Evolutionary conservation across 1,140 invertebrate species (phyloP).

Genomic region (Cydia strobilella): DNA sequence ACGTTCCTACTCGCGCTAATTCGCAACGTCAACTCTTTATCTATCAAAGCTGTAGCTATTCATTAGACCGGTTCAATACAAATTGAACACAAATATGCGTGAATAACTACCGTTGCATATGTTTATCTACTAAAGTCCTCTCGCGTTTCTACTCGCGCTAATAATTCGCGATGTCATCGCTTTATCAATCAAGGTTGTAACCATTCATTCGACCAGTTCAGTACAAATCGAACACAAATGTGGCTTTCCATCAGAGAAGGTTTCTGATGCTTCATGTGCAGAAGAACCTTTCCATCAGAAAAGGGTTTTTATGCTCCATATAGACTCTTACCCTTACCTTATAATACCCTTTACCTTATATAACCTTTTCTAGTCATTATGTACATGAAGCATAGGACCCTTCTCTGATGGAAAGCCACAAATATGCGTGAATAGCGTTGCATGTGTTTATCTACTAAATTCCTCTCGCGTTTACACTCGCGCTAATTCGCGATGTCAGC

Average conservation of each 20-base stretch:
- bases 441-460: neutral
- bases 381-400: too few species aligned
- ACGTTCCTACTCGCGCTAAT: neutral
- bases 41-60: neutral
- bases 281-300: too few species aligned
- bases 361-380: too few species aligned
- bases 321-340: too few species aligned
- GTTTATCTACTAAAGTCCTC: neutral
- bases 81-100: constrained; percentile 1
- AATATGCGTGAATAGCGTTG: neutral
- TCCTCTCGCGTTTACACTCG: neutral
- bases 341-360: too few species aligned
- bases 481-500: constrained; percentile 15
- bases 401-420: neutral
- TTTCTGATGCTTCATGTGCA: too few species aligned
- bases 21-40: neutral
- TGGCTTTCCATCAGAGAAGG: too few species aligned
- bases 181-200: constrained; percentile 1
- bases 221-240: too few species aligned
- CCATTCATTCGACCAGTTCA: too few species aligned
- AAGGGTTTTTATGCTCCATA: too few species aligned
- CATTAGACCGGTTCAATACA: neutral
- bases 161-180: constrained; percentile 13
- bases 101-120: neutral
- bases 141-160: neutral